A percentile compares a stretch with the other conserved stretches of the same genome.
Evolutionary conservation across 2,797 vertebrate species (phyloP).

Genomic region (Propithecus deckenii): DNA sequence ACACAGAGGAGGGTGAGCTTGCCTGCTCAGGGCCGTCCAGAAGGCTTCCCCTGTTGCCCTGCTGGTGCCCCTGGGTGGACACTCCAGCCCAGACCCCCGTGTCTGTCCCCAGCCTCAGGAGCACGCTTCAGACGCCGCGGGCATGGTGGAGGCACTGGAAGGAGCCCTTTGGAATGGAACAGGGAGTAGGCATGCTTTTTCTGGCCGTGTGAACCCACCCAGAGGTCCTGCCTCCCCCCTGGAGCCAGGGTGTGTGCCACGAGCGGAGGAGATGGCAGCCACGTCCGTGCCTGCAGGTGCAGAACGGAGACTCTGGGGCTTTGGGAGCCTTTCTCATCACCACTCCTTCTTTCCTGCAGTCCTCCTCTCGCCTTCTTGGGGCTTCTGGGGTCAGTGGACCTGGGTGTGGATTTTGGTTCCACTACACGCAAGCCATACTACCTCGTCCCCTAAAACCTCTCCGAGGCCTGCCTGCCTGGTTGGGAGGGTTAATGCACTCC

Average conservation of each 20-base stretch:
- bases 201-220: neutral
- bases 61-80: neutral
- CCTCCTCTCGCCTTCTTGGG: neutral
- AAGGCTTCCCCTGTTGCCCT: neutral
- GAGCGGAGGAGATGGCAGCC: neutral
- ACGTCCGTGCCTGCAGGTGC: neutral
- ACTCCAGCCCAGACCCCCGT: neutral
- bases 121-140: rapidly evolving
- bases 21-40: rapidly evolving
- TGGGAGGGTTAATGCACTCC: neutral
- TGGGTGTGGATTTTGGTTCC: neutral
- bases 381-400: neutral
- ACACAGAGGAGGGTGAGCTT: neutral
- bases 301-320: neutral
- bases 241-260: rapidly evolving
- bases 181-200: neutral
- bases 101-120: neutral
- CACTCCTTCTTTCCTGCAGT: no score
- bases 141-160: neutral
- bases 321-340: rapidly evolving
- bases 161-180: neutral
- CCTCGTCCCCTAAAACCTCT: neutral
- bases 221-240: rapidly evolving
- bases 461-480: neutral
- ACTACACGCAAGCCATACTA: rapidly evolving